These are phyloP conservation scores for Aphodius sticticus DNA, from an alignment of 2,888 invertebrate species.

Conservation along the genomic window DNA sequence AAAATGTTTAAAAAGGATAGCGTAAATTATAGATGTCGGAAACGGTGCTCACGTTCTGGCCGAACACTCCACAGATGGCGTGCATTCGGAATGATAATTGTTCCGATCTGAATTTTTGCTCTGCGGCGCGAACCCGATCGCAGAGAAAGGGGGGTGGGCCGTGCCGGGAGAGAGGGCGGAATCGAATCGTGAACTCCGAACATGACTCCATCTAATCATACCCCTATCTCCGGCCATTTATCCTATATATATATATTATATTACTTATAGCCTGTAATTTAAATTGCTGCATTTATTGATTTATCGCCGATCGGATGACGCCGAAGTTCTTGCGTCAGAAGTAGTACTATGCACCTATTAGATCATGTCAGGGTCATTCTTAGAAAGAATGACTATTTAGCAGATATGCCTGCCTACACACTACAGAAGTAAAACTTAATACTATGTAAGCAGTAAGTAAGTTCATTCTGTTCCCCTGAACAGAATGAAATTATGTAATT, in stretches of 20 bases:
- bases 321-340: background rate
- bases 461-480: no score
- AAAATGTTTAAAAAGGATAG: background rate
- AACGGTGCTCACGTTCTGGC: conserved; percentile 29
- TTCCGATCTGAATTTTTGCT: conserved; percentile 29
- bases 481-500: no score
- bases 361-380: background rate
- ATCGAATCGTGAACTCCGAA: conserved; percentile 33
- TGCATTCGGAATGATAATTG: conserved; percentile 32
- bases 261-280: conserved; percentile 34
- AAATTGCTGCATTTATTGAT: conserved; percentile 33
- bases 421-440: no score
- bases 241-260: conserved; percentile 23
- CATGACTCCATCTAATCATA: conserved; percentile 36
- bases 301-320: conserved; percentile 16
- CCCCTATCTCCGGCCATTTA: conserved; percentile 30
- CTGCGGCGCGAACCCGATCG: conserved; percentile 18
- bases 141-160: background rate
- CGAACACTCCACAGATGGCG: background rate
- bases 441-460: no score
- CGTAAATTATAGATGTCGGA: conserved; percentile 27
- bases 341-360: conserved; percentile 1
- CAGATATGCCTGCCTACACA: background rate
- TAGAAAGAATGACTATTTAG: background rate
- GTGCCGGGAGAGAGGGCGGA: background rate